Evolutionary conservation across 2,888 invertebrate species (phyloP), one percentile per base, ranked within the genome.

Genomic region (Tryphoninae sp.): DNA sequence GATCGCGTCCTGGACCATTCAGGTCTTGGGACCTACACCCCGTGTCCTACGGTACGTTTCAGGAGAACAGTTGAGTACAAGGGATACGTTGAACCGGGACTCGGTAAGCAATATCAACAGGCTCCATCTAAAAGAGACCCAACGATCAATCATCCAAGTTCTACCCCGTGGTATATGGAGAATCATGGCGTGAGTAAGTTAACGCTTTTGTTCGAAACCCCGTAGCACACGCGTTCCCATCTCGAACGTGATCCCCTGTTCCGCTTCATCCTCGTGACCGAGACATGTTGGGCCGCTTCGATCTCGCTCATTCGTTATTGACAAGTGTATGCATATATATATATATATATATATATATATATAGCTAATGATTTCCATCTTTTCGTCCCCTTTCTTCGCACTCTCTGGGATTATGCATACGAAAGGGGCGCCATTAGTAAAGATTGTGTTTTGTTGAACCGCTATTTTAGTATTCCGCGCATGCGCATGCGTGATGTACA

Each of bases 61-160:
- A 19, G 4, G 19, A 61, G 55, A 65, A 8, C 55, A 13, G 53
- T 55, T 4, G 40, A 11, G 7, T 19, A 23, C 1, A 55, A 64
- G 62, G 49, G 51, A 53, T 45, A 51, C 23, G 55, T 16, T 16
- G 33, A 65, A 67, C 59, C 51, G 59, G 49, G 62, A 19, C 26
- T 65, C 19, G 67, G 22, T 45, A 22, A 62, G 68, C 13, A 84
- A 84, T 90, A 91, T 91, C 91, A 89, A 89, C 87, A 87, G 86
- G 87, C 88, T 90, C 86, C 86, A 90, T 89, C 88, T 89, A 88
- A 6, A 45, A 72, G 51, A 87, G 86, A 86, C 53, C 19, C 42
- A 85, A 87, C 87, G 90, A 90, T 91, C 90, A 90, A 91, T 91
- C 89, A 89, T 86, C 84, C 86, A 78, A 23, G 2, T n/a, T 13